Evolutionary conservation across 2,888 invertebrate species (phyloP), one percentile per base, ranked within the genome.

Genomic region (Spodoptera exigua): DNA sequence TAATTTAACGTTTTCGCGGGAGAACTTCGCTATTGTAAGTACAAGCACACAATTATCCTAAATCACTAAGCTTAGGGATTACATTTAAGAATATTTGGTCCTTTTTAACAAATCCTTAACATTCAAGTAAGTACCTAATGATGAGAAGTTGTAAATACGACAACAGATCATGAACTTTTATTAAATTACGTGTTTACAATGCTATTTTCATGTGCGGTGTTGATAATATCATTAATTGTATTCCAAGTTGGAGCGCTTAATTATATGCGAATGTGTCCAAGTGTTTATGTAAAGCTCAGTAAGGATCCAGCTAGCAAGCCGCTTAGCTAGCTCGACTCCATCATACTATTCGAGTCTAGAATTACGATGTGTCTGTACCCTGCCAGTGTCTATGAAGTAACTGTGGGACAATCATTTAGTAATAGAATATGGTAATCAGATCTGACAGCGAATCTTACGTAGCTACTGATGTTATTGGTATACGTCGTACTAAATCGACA

Each of bases 231-330:
- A 54, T 48, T 47, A 52, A 16, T n/a, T n/a, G n/a, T n/a, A n/a
- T 21, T 32, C 52, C 41, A 57, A 54, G 52, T 45, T 64, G 46
- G 45, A 51, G 16, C 34, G 40, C 58, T 59, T 61, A 71, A 68
- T 62, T 53, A 3, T 27, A 64, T 74, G 60, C 49, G 46, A 49
- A 43, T 62, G 49, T 68, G 52, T 62, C 74, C 61, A 72, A 56
- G 58, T 72, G 62, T 64, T 72, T 77, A 77, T 77, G 72, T 68
- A 66, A 75, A 68, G 41, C 48, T 39, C 47, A 59, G 59, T 61
- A 51, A 63, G 56, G 54, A 68, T 73, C 59, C 74, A 70, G 78
- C 72, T 75, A 77, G 48, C 51, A 34, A 54, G 49, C 61, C 70
- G 77, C 73, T 27, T 76, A 74, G 61, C 48, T 63, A 49, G 53